phyloP scores from a whole-genome alignment of 2,888 invertebrate species.

The Tillus elongatus region DNA sequence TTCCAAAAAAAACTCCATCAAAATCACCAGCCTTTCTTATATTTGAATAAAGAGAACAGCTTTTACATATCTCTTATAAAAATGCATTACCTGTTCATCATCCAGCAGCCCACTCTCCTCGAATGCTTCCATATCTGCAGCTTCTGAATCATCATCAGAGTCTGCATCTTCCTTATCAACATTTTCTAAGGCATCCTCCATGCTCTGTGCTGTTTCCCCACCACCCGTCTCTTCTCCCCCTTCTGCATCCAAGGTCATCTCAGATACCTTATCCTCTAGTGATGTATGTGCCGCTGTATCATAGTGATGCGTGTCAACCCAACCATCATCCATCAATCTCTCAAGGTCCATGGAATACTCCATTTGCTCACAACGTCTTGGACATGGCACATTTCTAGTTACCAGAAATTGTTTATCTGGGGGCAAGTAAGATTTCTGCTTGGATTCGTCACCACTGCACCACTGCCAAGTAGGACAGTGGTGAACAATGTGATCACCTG shows the following conservation, averaged over 20 bases:
- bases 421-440: slow-evolving; percentile 82
- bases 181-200: slow-evolving; percentile 40
- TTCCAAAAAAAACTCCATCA: too few relatives aligned
- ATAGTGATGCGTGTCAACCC: slow-evolving; percentile 97
- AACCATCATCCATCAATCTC: slow-evolving; percentile 86
- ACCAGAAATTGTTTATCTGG: slow-evolving; percentile 94
- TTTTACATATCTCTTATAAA: too few relatives aligned
- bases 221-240: not conserved
- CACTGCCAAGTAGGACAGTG: slow-evolving; percentile 99
- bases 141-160: slow-evolving; percentile 88
- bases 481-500: slow-evolving; percentile 97
- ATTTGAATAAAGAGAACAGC: too few relatives aligned
- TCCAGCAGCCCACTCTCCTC: slow-evolving; percentile 93
- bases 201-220: slow-evolving; percentile 35
- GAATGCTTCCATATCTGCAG: slow-evolving; percentile 96
- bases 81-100: slow-evolving; percentile 71
- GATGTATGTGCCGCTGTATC: slow-evolving; percentile 49
- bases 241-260: slow-evolving; percentile 69
- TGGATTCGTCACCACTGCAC: slow-evolving; percentile 87
- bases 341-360: slow-evolving; percentile 88
- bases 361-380: slow-evolving; percentile 91
- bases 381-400: slow-evolving; percentile 95
- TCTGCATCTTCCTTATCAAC: slow-evolving; percentile 50
- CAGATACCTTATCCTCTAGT: slow-evolving; percentile 69
- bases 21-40: too few relatives aligned